Conservation (phyloP, 2,888 invertebrate genomes). For the Pimpla rufipes region DNA sequence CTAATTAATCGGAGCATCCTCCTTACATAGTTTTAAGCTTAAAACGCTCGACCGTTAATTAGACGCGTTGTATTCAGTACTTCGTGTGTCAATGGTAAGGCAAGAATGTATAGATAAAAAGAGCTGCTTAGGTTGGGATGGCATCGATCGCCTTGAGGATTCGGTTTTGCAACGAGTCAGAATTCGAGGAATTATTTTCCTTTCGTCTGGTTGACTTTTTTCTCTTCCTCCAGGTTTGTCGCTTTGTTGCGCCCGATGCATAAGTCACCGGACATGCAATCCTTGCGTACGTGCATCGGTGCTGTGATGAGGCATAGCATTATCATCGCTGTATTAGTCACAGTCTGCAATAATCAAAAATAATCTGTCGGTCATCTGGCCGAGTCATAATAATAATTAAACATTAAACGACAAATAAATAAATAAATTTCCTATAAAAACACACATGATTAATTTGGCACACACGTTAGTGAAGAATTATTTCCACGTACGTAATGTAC, state of each 20-base stretch:
- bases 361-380: slow-evolving; percentile 11
- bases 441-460: background rate
- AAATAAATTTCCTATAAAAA: background rate
- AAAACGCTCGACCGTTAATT: slow-evolving; percentile 12
- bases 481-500: slow-evolving; percentile 1
- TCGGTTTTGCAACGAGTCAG: slow-evolving; percentile 24
- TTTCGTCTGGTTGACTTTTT: slow-evolving; percentile 22
- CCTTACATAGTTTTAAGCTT: background rate
- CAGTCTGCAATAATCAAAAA: slow-evolving; percentile 1
- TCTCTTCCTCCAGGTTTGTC: background rate
- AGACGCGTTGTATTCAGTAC: background rate
- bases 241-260: slow-evolving; percentile 11
- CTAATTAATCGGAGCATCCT: slow-evolving; percentile 12
- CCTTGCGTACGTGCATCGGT: slow-evolving; percentile 24
- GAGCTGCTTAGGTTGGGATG: background rate
- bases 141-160: background rate
- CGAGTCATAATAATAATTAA: background rate
- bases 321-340: slow-evolving; percentile 8
- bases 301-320: background rate
- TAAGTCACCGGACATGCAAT: slow-evolving; percentile 36
- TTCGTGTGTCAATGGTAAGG: background rate
- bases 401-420: background rate
- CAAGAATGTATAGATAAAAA: background rate
- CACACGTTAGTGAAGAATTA: background rate
- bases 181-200: slow-evolving; percentile 22